phyloP scores from a whole-genome alignment of 2,888 invertebrate species.

The Dioctria rufipes region DNA sequence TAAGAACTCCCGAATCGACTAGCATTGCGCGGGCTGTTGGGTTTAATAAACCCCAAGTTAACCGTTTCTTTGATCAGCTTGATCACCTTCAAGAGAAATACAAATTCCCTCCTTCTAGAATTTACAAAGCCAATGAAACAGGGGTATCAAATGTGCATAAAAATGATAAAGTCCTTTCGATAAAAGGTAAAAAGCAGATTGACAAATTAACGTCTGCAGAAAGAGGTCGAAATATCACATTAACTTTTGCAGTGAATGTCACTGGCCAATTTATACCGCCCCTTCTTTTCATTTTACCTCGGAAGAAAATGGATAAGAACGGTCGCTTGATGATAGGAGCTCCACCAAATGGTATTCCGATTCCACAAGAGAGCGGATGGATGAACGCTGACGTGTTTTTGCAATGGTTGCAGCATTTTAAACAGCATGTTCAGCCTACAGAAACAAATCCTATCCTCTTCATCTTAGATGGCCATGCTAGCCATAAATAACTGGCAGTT shows the following conservation, averaged over 20 bases:
- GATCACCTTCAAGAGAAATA: neutral
- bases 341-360: neutral
- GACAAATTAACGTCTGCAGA: too few relatives aligned
- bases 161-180: neutral
- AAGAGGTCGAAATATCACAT: too few relatives aligned
- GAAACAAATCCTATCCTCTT: too few relatives aligned
- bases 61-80: neutral
- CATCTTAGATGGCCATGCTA: too few relatives aligned
- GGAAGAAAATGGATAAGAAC: too few relatives aligned
- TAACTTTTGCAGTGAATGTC: too few relatives aligned
- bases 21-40: neutral
- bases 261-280: too few relatives aligned
- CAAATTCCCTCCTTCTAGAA: neutral
- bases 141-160: slow-evolving; percentile 5
- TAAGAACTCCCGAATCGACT: neutral
- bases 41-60: neutral
- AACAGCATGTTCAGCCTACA: neutral
- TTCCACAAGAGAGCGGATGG: neutral
- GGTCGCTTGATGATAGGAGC: slow-evolving; percentile 11
- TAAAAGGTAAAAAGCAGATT: neutral
- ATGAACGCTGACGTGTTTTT: slow-evolving; percentile 6
- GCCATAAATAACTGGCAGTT: too few relatives aligned
- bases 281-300: too few relatives aligned
- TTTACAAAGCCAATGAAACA: neutral
- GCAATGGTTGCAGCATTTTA: slow-evolving; percentile 9